Evolutionary conservation across 2,888 invertebrate species (phyloP), one percentile per base, ranked within the genome.

Genomic region (Amphipoea oculea): DNA sequence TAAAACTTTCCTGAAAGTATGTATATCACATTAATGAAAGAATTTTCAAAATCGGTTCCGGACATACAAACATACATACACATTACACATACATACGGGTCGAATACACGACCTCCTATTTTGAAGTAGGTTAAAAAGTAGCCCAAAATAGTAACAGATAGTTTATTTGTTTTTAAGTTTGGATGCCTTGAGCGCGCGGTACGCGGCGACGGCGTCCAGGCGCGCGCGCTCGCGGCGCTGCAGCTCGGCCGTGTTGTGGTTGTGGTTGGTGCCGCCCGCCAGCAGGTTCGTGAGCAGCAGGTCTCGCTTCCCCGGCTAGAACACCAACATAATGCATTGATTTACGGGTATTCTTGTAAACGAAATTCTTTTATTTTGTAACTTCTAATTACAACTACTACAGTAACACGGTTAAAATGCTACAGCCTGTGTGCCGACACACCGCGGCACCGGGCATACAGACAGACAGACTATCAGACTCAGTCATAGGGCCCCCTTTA

Each of bases 221-320:
- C 94, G 90, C 76, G 94, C 93, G 23, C 91, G 90, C 88, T 92
- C 92, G 36, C 88, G 89, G 3, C 91, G 87, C 85, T 63, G 71
- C 73, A 3, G 48, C 0, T 81, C 76, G 68, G 74, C 76, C 67
- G 6, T 2, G 29, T 17, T 29, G 40, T 3, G n/a, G 40, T 3
- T 73, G 48, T 40, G 40, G 4, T 9, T 12, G 40, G 4, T 0
- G 88, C 89, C 23, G 62, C 76, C 79, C 76, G 62, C 51, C 87
- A 94, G 89, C 91, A 95, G 76, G 48, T 84, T 63, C 67, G 73
- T 90, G 81, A 95, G 96, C 76, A 98, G 94, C 79, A 98, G 95
- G 78, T 97, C 94, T 86, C 98, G 98, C 73, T 96, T 97, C 0
- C 98, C 98, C 82, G 98, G 98, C 98, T 98, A 91, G 45, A 65